Conservation (phyloP, 2,888 invertebrate genomes). For the Seira sanloemensis region DNA sequence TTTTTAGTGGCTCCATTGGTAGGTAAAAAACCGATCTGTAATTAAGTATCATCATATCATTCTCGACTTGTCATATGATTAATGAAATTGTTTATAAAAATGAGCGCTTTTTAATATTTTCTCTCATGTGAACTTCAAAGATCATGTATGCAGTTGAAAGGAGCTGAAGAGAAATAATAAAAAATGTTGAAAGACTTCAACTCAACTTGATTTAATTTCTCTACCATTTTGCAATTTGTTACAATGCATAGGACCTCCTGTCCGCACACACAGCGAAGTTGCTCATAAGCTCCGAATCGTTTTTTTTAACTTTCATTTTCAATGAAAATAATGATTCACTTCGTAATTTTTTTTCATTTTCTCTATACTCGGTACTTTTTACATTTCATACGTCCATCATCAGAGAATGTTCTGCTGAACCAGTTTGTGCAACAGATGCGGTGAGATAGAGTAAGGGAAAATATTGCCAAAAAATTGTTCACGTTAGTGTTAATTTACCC, state of each 20-base stretch:
- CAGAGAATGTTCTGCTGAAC: no score
- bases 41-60: constrained; percentile 22
- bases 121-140: neutral
- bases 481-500: neutral
- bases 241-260: neutral
- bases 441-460: neutral
- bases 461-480: neutral
- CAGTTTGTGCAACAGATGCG: neutral
- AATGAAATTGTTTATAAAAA: constrained; percentile 21
- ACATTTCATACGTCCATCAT: no score
- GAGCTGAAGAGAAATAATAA: neutral
- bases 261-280: no score
- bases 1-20: constrained; percentile 15
- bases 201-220: neutral
- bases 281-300: no score
- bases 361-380: no score
- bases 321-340: no score
- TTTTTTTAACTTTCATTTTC: no score
- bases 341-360: no score
- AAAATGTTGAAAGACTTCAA: neutral
- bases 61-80: constrained; percentile 17
- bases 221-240: neutral
- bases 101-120: neutral
- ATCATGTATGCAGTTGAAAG: no score
- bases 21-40: constrained; percentile 27